Base-by-base conservation (phyloP, 2,113 vertebrate species). In the Apeltes quadracus region DNA sequence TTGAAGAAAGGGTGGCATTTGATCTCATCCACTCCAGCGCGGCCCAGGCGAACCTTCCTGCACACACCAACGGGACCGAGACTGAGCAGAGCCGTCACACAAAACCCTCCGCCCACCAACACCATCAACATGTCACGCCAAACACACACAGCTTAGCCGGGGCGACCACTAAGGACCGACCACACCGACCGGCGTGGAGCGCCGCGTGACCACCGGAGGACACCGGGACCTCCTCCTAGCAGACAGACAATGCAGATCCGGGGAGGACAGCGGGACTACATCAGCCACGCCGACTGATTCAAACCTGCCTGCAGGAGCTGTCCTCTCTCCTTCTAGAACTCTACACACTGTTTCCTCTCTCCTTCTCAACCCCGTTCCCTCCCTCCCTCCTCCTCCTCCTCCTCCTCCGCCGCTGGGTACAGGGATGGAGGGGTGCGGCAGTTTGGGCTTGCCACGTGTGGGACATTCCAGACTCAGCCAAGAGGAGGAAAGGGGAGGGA, bases 1-100 rank as follows among this genome's bases (percentile, higher is more conserved):
- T 95, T 96, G 93, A 99, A 99, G 91, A 99, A 99, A 78, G 93
- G 92, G 70, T 99, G 97, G 72, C 92, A 87, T 84, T 98, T 98
- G 86, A 99, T 97, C 88, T 99, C 97, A 88, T 97, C 96, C 80
- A 99, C 95, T 58, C 95, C 95, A 38, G 92, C 96, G 88, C 96
- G 95, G 70, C 97, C 97, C 82, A 99, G 95, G 66, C 97, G 95
- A 82, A 96, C 96, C 84, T 96, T 94, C 93, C 97, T 99, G 92
- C 93, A 90, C 81, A 94, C 48, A 92, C 67, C 4, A 27, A 83
- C 77, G 91, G 64, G 55, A 75, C 43, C 43, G 44, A 76, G 57
- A 79, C 8, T 51, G 64, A 85, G 67, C 44, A 25, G 51, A 51
- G 65, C 38, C 59, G 29, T 61, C 75, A 68, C 68, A 79, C 82